phyloP scores from a whole-genome alignment of 2,888 invertebrate species.

The Celastrina argiolus region DNA sequence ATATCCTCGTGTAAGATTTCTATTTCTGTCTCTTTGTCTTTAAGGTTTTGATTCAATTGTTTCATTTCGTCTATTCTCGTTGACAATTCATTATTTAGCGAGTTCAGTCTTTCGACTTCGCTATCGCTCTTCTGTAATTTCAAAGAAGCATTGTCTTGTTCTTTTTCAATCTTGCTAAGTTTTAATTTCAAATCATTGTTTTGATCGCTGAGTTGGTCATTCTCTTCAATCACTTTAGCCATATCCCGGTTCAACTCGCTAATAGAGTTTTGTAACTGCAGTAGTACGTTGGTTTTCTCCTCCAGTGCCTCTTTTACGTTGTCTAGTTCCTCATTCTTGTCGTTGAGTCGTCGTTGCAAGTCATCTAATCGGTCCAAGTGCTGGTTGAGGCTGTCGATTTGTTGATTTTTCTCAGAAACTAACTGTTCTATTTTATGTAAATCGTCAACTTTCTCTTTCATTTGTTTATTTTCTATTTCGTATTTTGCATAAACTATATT shows the following conservation, averaged over 20 bases:
- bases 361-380: constrained; percentile 69
- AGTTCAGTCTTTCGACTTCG: constrained; percentile 58
- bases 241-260: constrained; percentile 56
- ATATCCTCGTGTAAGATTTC: constrained; percentile 74
- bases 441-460: constrained; percentile 69
- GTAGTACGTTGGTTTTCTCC: constrained; percentile 62
- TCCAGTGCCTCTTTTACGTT: constrained; percentile 68
- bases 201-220: constrained; percentile 53
- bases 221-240: constrained; percentile 61
- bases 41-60: constrained; percentile 59
- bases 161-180: constrained; percentile 63
- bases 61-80: constrained; percentile 65
- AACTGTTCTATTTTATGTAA: constrained; percentile 72
- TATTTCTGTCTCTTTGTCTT: constrained; percentile 75
- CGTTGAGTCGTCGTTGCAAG: constrained; percentile 68
- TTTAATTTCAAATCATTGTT: constrained; percentile 61
- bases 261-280: constrained; percentile 60
- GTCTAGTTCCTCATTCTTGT: constrained; percentile 69
- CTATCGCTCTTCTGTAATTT: constrained; percentile 61
- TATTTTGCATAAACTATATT: constrained; percentile 56
- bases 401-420: constrained; percentile 75
- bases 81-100: constrained; percentile 58
- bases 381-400: constrained; percentile 72
- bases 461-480: constrained; percentile 64
- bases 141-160: constrained; percentile 63